A percentile compares a stretch with the other conserved stretches of the same genome.
These are phyloP conservation scores for Eurytoma californica DNA, from an alignment of 2,888 invertebrate species.

Conservation along the genomic window DNA sequence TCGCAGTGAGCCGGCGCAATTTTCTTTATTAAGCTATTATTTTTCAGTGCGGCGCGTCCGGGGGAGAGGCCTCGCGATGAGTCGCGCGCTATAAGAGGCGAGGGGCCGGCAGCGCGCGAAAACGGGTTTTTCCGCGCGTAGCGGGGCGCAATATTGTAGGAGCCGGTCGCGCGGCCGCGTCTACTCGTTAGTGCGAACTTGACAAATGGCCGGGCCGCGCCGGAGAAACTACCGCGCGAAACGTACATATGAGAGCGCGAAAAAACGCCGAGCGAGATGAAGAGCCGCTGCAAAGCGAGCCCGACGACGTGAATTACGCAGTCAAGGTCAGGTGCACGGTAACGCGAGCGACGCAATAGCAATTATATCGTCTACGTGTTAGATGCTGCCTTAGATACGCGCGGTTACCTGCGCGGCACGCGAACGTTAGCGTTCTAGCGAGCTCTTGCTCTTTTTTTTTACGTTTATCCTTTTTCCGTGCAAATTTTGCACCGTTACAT, in stretches of 20 bases:
- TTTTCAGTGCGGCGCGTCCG: neutral
- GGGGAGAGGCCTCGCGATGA: neutral
- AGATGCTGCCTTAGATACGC: constrained; percentile 24
- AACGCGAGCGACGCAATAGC: neutral
- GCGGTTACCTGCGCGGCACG: neutral
- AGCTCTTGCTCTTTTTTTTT: neutral
- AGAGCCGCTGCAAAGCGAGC: too few species aligned
- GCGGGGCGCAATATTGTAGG: constrained; percentile 29
- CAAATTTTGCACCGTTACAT: neutral
- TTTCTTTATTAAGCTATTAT: constrained; percentile 46
- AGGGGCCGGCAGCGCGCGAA: neutral
- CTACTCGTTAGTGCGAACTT: constrained; percentile 46
- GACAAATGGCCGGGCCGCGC: constrained; percentile 13
- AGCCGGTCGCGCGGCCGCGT: constrained; percentile 10
- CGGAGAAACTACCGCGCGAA: constrained; percentile 2
- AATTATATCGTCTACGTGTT: neutral
- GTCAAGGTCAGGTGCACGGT: constrained; percentile 44
- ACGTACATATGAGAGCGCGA: neutral
- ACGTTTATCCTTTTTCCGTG: neutral
- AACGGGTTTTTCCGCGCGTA: constrained; percentile 42
- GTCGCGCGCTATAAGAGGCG: neutral
- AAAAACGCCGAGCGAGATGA: neutral
- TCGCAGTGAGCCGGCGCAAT: constrained; percentile 19
- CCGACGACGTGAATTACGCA: constrained; percentile 10
- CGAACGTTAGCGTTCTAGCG: neutral